These are phyloP conservation scores for Onychostruthus taczanowskii DNA, from an alignment of 2,113 vertebrate genomes.

Conservation along the genomic window DNA sequence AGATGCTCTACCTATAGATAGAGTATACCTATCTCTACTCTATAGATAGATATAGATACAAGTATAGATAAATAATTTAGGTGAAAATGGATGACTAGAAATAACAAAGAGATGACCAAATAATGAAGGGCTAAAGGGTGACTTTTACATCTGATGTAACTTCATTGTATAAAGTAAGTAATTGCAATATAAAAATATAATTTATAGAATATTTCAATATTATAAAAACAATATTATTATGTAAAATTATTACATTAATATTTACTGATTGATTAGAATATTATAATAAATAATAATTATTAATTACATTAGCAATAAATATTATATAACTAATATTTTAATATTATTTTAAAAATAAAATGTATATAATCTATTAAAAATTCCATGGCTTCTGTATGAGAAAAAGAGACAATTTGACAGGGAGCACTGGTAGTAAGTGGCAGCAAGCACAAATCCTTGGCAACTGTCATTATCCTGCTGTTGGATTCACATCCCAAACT, in stretches of 20 bases:
- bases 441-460: constrained; percentile 75
- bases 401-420: constrained; percentile 77
- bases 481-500: constrained; percentile 74
- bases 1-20: neutral
- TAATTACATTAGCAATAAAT: neutral
- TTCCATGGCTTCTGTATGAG: constrained; percentile 69
- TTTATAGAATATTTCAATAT: neutral
- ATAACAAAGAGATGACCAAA: constrained; percentile 69
- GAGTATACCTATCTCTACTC: no score
- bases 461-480: constrained; percentile 80
- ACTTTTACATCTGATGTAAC: constrained; percentile 76
- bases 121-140: constrained; percentile 76
- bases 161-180: constrained; percentile 71
- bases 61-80: constrained; percentile 73
- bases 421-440: constrained; percentile 68
- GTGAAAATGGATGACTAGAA: constrained; percentile 63
- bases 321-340: neutral
- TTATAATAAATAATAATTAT: neutral
- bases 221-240: no score
- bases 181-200: constrained; percentile 54
- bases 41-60: neutral
- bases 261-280: no score
- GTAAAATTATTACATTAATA: neutral
- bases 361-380: constrained; percentile 67
- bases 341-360: neutral